phyloP scores from a whole-genome alignment of 1,140 invertebrate species.

The Phymastichus coffea region DNA sequence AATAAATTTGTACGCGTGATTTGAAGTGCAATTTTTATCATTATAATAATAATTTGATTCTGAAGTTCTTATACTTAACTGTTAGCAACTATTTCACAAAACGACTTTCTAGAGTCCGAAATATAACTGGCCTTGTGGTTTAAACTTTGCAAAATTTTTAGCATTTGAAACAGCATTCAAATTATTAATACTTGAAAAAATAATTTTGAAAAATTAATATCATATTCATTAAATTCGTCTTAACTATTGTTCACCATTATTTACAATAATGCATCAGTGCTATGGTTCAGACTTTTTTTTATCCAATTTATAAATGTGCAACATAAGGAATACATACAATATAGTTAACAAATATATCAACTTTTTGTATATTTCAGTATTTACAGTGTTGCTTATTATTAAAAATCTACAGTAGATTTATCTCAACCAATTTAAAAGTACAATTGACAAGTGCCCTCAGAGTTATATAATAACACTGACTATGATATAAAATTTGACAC shows the following conservation, averaged over 20 bases:
- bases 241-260: not conserved
- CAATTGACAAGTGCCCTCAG: slow-evolving; percentile 3
- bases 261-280: slow-evolving; percentile 24
- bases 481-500: not conserved
- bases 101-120: not conserved
- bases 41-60: slow-evolving; percentile 19
- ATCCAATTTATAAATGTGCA: slow-evolving; percentile 24
- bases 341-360: slow-evolving; percentile 26
- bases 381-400: slow-evolving; percentile 24
- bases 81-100: not conserved
- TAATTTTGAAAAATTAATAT: slow-evolving; percentile 11
- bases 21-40: slow-evolving; percentile 25
- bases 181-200: slow-evolving; percentile 15
- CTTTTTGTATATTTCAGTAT: slow-evolving; percentile 27
- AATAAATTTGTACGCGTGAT: slow-evolving; percentile 25
- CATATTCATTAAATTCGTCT: not conserved
- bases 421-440: slow-evolving; percentile 7
- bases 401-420: slow-evolving; percentile 23
- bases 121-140: slow-evolving; percentile 4
- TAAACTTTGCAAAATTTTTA: not conserved
- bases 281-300: slow-evolving; percentile 19
- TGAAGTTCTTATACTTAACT: slow-evolving; percentile 18
- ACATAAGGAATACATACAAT: slow-evolving; percentile 24
- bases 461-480: slow-evolving; percentile 4
- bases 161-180: not conserved